These are phyloP conservation scores for zebrafish (Danio rerio) DNA, from an alignment of 2,113 vertebrate species.

Conservation along the genomic window DNA sequence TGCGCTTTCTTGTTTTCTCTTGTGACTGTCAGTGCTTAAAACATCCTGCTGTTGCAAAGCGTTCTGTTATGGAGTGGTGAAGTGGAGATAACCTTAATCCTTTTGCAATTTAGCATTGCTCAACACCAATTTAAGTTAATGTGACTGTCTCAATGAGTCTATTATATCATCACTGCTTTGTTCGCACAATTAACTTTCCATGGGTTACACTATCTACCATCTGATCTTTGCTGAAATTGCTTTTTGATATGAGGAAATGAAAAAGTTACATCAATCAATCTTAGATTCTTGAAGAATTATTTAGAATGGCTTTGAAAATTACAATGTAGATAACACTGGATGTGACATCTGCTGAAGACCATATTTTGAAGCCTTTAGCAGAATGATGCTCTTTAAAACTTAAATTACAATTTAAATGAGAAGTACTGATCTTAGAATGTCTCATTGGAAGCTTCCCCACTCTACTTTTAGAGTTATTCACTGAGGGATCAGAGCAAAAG, in stretches of 20 bases:
- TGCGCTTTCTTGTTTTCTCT: constrained; percentile 16
- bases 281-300: constrained; percentile 31
- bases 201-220: constrained; percentile 34
- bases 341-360: constrained; percentile 1
- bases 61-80: constrained; percentile 17
- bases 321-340: background rate
- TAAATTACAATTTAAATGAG: background rate
- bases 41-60: constrained; percentile 23
- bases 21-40: constrained; percentile 31
- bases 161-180: constrained; percentile 41
- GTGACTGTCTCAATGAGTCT: constrained; percentile 30
- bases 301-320: constrained; percentile 16
- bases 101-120: constrained; percentile 34
- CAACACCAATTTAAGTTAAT: constrained; percentile 40
- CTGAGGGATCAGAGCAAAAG: constrained; percentile 33
- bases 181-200: constrained; percentile 38
- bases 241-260: constrained; percentile 1
- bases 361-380: constrained; percentile 1
- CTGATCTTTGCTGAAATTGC: constrained; percentile 45
- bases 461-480: background rate
- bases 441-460: background rate
- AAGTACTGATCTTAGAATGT: constrained; percentile 4
- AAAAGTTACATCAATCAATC: constrained; percentile 23
- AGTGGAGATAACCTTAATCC: constrained; percentile 21
- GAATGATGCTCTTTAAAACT: background rate